Conservation (phyloP, 2,113 vertebrate species). For the Colossoma macropomum region DNA sequence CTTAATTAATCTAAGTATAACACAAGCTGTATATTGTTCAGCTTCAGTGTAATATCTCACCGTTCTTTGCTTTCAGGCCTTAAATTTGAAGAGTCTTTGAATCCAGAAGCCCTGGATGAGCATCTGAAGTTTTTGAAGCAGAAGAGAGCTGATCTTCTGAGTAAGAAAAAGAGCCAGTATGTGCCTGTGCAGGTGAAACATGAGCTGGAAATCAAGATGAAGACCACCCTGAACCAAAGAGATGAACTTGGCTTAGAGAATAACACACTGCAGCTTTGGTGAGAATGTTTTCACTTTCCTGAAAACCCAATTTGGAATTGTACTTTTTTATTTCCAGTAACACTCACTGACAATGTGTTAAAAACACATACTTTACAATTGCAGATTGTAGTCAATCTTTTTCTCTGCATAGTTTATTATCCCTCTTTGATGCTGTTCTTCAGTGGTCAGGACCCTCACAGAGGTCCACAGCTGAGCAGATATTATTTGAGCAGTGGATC, state of each 20-base stretch:
- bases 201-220: conserved; percentile 70
- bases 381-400: no score
- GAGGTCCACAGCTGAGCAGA: no score
- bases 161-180: conserved; percentile 64
- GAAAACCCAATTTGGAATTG: neutral
- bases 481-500: no score
- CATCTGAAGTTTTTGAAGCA: conserved; percentile 69
- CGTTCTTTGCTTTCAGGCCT: conserved; percentile 68
- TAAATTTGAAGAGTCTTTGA: conserved; percentile 68
- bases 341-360: no score
- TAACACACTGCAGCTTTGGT: conserved; percentile 71
- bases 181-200: conserved; percentile 69
- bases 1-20: no score
- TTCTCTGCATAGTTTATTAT: no score
- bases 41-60: neutral
- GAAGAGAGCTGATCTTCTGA: conserved; percentile 63
- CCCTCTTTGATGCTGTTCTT: no score
- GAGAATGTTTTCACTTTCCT: conserved; percentile 45
- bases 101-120: conserved; percentile 66
- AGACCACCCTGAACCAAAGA: conserved; percentile 55
- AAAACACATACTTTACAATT: no score
- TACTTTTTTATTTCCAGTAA: no score
- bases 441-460: no score
- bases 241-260: conserved; percentile 70
- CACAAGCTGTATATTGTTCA: neutral